These are phyloP conservation scores for Tanaodytes sp. DNA, from an alignment of 2,888 invertebrate genomes.

Conservation along the genomic window DNA sequence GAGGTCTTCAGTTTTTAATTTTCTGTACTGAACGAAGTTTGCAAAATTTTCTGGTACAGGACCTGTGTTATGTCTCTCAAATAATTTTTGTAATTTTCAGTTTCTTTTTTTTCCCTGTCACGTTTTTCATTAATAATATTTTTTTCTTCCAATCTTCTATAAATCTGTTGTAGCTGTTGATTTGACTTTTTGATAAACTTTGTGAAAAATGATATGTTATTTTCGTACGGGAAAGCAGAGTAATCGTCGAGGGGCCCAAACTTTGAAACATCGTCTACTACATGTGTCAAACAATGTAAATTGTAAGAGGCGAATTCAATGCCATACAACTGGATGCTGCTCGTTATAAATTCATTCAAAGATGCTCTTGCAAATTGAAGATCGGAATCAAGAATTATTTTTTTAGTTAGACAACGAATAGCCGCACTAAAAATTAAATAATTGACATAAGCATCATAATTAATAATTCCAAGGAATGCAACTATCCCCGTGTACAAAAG, in stretches of 20 bases:
- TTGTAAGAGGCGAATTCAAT: constrained; percentile 25
- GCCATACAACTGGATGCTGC: constrained; percentile 4
- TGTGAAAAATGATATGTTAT: constrained; percentile 11
- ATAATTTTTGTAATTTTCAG: background rate
- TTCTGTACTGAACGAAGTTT: constrained; percentile 1
- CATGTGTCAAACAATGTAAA: constrained; percentile 15
- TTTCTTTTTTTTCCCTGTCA: background rate
- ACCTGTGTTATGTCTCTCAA: background rate
- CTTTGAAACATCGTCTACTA: constrained; percentile 13
- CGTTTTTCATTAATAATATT: background rate
- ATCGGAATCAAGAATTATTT: background rate
- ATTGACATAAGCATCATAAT: constrained; percentile 2
- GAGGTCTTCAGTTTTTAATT: background rate
- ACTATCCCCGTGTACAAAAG: constrained; percentile 11
- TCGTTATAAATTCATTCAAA: constrained; percentile 11
- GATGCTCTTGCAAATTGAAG: constrained; percentile 2
- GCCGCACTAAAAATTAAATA: constrained; percentile 23
- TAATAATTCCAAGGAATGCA: constrained; percentile 2
- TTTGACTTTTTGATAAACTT: constrained; percentile 9
- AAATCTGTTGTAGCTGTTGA: constrained; percentile 18
- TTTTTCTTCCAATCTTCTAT: constrained; percentile 5
- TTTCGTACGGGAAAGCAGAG: constrained; percentile 27
- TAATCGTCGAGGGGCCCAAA: constrained; percentile 27
- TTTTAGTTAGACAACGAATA: constrained; percentile 21
- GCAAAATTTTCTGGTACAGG: background rate